Evolutionary conservation across 2,888 invertebrate genomes (phyloP).

Genomic region (Leucoma salicis): DNA sequence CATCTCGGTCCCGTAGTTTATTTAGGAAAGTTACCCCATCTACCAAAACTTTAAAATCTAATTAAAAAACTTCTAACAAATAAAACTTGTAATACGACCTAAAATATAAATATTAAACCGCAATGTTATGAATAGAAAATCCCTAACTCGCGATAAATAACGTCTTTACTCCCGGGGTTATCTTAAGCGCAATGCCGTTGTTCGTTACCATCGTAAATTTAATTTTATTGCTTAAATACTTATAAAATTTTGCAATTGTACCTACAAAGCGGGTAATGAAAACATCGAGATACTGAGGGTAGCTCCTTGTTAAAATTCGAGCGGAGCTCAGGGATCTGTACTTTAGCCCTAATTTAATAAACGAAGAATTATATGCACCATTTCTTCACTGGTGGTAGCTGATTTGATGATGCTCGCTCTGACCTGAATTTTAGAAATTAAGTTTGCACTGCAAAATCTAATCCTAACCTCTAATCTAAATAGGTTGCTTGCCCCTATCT

Average conservation of each 20-base stretch:
- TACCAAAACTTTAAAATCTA: too few species aligned
- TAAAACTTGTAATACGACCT: slow-evolving; percentile 45
- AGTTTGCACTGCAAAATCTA: too few species aligned
- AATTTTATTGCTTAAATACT: slow-evolving; percentile 58
- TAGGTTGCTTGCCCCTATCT: too few species aligned
- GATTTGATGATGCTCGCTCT: too few species aligned
- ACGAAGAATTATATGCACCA: slow-evolving; percentile 17
- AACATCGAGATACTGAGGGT: slow-evolving; percentile 33
- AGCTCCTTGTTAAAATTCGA: slow-evolving; percentile 41
- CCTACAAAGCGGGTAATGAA: slow-evolving; percentile 37
- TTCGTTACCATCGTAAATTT: slow-evolving; percentile 58
- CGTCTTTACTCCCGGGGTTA: slow-evolving; percentile 57
- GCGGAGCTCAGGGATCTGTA: slow-evolving; percentile 25
- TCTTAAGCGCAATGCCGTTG: slow-evolving; percentile 54
- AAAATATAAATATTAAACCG: slow-evolving; percentile 51
- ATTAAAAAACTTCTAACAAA: slow-evolving; percentile 37
- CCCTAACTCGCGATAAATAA: slow-evolving; percentile 57
- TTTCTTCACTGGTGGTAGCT: too few species aligned
- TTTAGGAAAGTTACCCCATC: too few species aligned
- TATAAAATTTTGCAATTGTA: slow-evolving; percentile 56
- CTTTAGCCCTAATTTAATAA: slow-evolving; percentile 20
- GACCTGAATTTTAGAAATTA: too few species aligned
- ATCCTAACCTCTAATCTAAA: too few species aligned
- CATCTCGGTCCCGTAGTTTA: too few species aligned
- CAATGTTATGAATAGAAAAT: slow-evolving; percentile 55